Percentiles rank a stretch among this genome's conserved stretches.
Evolutionary conservation across 2,888 invertebrate species (phyloP).

Genomic region (Dryomyza anilis): DNA sequence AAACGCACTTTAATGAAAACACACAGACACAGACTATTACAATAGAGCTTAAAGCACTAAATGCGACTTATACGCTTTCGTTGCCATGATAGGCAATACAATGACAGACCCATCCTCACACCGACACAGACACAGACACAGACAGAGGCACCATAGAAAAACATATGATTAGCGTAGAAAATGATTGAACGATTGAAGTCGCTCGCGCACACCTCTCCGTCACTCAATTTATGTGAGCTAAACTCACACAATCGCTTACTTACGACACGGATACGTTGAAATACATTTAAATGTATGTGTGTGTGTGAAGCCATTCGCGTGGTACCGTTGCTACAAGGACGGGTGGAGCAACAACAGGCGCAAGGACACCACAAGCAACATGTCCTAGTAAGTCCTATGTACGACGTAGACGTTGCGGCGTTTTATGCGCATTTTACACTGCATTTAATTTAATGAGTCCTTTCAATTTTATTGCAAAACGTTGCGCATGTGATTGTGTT

Average conservation of each 20-base stretch:
- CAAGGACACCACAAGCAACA: too few species aligned
- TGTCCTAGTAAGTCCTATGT: not conserved
- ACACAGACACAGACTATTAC: not conserved
- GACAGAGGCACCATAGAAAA: too few species aligned
- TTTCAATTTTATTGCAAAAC: conserved; percentile 43
- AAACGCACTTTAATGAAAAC: too few species aligned
- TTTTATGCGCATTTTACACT: conserved; percentile 54
- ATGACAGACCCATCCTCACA: not conserved
- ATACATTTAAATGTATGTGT: not conserved
- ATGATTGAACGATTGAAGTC: conserved; percentile 35
- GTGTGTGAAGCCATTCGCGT: not conserved
- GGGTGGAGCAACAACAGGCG: too few species aligned
- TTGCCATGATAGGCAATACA: conserved; percentile 33
- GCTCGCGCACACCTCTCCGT: not conserved
- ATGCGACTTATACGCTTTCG: not conserved
- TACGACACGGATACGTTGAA: not conserved
- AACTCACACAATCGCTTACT: not conserved
- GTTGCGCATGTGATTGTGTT: conserved; percentile 11
- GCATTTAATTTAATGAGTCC: conserved; percentile 55
- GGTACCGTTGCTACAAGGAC: too few species aligned
- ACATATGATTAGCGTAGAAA: conserved; percentile 9
- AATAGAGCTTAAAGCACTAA: not conserved
- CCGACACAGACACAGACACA: not conserved
- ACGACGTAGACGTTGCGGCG: conserved; percentile 20
- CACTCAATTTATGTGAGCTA: too few species aligned